These are phyloP conservation scores for Steromphala cineraria DNA, from an alignment of 2,888 invertebrate species.

Conservation along the genomic window DNA sequence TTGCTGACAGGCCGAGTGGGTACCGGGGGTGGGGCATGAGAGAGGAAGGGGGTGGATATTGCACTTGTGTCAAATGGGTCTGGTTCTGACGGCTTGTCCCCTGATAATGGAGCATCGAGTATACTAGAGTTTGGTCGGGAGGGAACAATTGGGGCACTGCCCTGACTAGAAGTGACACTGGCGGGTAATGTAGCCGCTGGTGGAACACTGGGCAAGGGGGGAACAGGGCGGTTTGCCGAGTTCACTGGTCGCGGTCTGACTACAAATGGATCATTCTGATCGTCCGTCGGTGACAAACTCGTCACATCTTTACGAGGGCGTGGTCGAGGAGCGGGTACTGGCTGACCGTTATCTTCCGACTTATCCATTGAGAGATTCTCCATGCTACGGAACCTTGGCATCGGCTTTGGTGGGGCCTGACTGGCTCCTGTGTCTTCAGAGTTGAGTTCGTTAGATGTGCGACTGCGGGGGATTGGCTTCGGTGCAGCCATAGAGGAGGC, in stretches of 20 bases:
- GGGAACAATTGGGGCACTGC: background rate
- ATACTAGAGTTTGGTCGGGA: background rate
- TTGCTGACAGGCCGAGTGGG: background rate
- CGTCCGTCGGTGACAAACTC: conserved; percentile 38
- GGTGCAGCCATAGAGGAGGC: conserved; percentile 29
- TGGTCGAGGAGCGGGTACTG: conserved; percentile 22
- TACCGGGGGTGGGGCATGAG: conserved; percentile 15
- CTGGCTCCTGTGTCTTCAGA: background rate
- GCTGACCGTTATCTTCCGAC: background rate
- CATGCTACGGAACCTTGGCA: conserved; percentile 46
- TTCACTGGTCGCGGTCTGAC: background rate
- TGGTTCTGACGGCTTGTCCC: background rate
- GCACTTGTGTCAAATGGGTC: conserved; percentile 36
- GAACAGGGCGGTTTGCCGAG: background rate
- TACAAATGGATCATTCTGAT: background rate
- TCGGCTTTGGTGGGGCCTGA: conserved; percentile 25
- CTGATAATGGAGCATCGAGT: background rate
- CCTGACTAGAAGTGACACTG: background rate
- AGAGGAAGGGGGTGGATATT: conserved; percentile 38
- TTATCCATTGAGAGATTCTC: conserved; percentile 42
- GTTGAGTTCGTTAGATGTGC: conserved; percentile 49
- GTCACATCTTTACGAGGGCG: conserved; percentile 54
- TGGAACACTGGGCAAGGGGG: conserved; percentile 20
- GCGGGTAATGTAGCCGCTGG: conserved; percentile 17
- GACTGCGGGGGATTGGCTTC: conserved; percentile 54